A percentile compares a stretch with the other conserved stretches of the same genome.
Evolutionary conservation across 1,140 invertebrate species (phyloP).

Genomic region (Drosophila truncata): DNA sequence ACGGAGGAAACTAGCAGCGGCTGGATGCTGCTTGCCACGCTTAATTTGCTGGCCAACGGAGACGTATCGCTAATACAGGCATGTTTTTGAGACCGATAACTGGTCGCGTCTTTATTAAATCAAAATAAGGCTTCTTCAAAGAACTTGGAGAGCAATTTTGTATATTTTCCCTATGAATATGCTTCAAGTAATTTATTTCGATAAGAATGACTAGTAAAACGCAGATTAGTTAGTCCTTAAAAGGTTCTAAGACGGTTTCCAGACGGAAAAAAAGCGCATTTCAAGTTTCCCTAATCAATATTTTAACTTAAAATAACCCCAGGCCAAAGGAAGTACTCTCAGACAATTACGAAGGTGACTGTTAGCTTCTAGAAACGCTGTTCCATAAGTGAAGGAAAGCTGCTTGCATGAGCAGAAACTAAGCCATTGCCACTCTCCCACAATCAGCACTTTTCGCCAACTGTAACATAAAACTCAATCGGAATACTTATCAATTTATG

Average conservation of each 20-base stretch:
- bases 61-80: conserved; percentile 93
- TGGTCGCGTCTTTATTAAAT: background rate
- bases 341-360: background rate
- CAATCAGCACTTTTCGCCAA: background rate
- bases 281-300: background rate
- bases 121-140: background rate
- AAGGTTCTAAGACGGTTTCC: background rate
- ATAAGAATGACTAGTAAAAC: background rate
- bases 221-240: background rate
- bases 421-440: background rate
- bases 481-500: background rate
- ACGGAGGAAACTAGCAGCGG: conserved; percentile 97
- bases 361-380: background rate
- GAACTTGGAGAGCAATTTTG: background rate
- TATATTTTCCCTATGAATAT: background rate
- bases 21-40: conserved; percentile 96
- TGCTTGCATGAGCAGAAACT: background rate
- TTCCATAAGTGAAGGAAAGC: background rate
- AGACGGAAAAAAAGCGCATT: background rate
- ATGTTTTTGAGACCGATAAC: background rate
- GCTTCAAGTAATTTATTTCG: background rate
- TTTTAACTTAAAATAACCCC: background rate
- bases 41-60: conserved; percentile 95
- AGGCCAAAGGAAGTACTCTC: background rate
- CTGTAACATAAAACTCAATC: background rate